These are phyloP conservation scores for Anastrepha ludens DNA, from an alignment of 1,140 invertebrate genomes.

Conservation along the genomic window DNA sequence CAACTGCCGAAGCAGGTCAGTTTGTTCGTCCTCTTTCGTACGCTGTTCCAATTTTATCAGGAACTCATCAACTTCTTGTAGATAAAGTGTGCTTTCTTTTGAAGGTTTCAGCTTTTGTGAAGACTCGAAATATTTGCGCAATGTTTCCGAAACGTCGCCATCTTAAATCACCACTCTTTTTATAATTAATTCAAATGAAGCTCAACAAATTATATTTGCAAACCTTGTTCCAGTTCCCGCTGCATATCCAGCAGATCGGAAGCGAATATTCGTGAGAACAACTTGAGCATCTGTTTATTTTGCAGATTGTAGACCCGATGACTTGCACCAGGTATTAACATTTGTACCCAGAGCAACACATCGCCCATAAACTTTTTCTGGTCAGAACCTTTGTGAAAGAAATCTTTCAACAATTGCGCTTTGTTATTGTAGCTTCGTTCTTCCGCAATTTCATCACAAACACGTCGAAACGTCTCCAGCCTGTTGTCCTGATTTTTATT, in stretches of 20 bases:
- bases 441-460: conserved; percentile 86
- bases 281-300: conserved; percentile 92
- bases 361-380: conserved; percentile 84
- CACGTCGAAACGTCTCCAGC: conserved; percentile 85
- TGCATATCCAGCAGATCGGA: conserved; percentile 87
- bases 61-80: conserved; percentile 87
- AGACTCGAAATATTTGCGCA: conserved; percentile 86
- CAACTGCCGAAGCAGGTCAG: conserved; percentile 83
- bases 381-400: conserved; percentile 71
- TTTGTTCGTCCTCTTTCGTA: conserved; percentile 92
- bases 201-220: background rate
- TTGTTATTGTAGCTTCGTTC: conserved; percentile 88
- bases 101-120: conserved; percentile 79
- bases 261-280: conserved; percentile 88
- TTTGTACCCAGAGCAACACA: conserved; percentile 86
- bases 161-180: conserved; percentile 58
- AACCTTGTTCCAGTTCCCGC: conserved; percentile 84
- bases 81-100: conserved; percentile 82
- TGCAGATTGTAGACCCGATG: conserved; percentile 94
- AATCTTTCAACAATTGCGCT: conserved; percentile 83
- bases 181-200: background rate
- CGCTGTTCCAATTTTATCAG: conserved; percentile 83
- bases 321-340: conserved; percentile 87
- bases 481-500: conserved; percentile 79
- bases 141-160: conserved; percentile 92